phyloP scores from a whole-genome alignment of 2,113 vertebrate genomes.

The Indicator indicator region DNA sequence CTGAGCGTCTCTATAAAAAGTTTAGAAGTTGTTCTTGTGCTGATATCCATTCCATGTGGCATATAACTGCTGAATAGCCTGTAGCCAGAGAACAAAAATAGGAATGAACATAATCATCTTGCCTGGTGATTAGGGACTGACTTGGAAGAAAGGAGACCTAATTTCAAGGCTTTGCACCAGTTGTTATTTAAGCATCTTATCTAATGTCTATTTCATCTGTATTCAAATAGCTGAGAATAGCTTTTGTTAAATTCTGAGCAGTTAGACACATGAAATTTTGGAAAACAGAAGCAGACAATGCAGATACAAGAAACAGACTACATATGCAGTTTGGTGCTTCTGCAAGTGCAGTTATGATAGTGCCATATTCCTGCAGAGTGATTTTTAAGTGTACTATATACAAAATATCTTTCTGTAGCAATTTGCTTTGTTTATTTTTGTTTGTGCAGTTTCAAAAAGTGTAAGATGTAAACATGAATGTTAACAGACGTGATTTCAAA shows the following conservation, averaged over 20 bases:
- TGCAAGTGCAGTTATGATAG: background rate
- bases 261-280: background rate
- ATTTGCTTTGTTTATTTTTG: background rate
- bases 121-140: background rate
- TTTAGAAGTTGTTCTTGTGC: no score
- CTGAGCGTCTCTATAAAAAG: no score
- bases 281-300: background rate
- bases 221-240: background rate
- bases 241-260: background rate
- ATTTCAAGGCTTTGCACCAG: background rate
- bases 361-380: background rate
- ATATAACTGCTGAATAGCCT: no score
- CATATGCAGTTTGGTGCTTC: background rate
- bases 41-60: no score
- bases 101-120: no score
- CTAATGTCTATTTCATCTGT: background rate
- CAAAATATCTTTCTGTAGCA: background rate
- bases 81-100: no score
- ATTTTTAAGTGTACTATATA: background rate
- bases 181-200: background rate
- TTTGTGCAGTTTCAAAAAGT: background rate
- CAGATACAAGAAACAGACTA: background rate
- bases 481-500: background rate
- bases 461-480: accelerated
- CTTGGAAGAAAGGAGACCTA: background rate